Conservation (phyloP, 1,140 invertebrate genomes). For the Acromyrmex heyeri region DNA sequence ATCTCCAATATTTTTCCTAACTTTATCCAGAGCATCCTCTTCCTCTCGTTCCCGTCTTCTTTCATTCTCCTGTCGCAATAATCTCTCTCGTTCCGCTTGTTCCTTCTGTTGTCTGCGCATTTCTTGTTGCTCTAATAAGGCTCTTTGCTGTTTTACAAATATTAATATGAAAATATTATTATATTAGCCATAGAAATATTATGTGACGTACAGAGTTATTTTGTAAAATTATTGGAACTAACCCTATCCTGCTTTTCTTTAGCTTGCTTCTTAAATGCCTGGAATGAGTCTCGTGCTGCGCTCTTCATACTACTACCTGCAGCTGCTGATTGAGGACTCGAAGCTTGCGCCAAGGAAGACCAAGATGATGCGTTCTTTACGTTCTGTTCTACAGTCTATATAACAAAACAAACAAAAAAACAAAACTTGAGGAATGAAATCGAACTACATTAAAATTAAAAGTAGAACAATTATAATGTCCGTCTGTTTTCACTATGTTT, state of each 20-base stretch:
- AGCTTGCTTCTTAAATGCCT: slow-evolving; percentile 97
- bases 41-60: slow-evolving; percentile 92
- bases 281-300: slow-evolving; percentile 89
- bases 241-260: slow-evolving; percentile 97
- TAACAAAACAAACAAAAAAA: slow-evolving; percentile 39
- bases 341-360: slow-evolving; percentile 95
- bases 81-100: slow-evolving; percentile 93
- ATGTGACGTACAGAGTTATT: background rate
- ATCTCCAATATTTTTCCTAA: slow-evolving; percentile 88
- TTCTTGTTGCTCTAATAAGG: slow-evolving; percentile 94
- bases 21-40: slow-evolving; percentile 92
- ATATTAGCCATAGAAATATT: background rate
- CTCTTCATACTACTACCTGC: slow-evolving; percentile 88
- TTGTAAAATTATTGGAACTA: slow-evolving; percentile 67
- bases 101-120: slow-evolving; percentile 91
- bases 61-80: slow-evolving; percentile 92
- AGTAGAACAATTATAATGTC: too few species aligned
- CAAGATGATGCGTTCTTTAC: slow-evolving; percentile 97
- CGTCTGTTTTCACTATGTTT: too few species aligned
- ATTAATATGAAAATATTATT: slow-evolving; percentile 26
- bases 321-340: slow-evolving; percentile 89
- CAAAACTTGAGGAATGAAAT: background rate
- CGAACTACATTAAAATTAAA: too few species aligned
- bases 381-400: slow-evolving; percentile 88
- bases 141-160: slow-evolving; percentile 89